Evolutionary conservation across 2,888 invertebrate genomes (phyloP).

Genomic region (Pristionchus japonicus): DNA sequence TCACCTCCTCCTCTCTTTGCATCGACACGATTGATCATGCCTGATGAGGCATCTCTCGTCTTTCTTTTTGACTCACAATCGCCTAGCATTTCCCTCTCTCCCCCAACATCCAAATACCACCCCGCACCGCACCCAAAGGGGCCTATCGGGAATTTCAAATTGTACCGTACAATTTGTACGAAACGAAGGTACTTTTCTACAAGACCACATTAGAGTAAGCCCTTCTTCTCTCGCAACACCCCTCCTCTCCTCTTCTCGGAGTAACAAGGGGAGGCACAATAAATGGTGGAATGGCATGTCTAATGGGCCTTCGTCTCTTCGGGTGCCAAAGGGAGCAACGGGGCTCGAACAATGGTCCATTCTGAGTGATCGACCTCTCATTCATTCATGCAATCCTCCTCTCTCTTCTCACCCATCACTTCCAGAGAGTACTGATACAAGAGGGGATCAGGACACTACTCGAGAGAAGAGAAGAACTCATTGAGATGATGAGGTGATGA

Average conservation of each 20-base stretch:
- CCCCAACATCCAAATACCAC: conserved; percentile 19
- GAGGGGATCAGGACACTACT: conserved; percentile 12
- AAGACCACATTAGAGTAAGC: no score
- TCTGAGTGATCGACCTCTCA: conserved; percentile 25
- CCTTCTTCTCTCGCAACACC: not conserved
- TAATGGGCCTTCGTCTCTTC: conserved; percentile 24
- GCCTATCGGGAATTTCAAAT: conserved; percentile 6
- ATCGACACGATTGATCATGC: conserved; percentile 29
- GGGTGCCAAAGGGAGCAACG: conserved; percentile 1
- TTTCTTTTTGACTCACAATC: conserved; percentile 41
- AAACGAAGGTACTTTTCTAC: not conserved
- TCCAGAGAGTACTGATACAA: conserved; percentile 5
- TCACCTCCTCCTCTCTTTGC: conserved; percentile 17
- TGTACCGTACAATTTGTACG: no score
- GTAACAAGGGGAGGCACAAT: not conserved
- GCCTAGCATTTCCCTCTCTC: conserved; percentile 29
- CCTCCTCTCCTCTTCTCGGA: not conserved
- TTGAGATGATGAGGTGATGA: conserved; percentile 16
- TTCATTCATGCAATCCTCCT: not conserved
- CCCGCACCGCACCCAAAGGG: conserved; percentile 26
- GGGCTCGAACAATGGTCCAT: not conserved
- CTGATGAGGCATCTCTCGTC: conserved; percentile 26
- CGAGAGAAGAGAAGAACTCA: not conserved
- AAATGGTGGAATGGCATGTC: conserved; percentile 22
- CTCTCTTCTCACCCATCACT: conserved; percentile 3